Evolutionary conservation across 2,113 vertebrate genomes (phyloP), one percentile per base, ranked within the genome.

Genomic region (Carettochelys insculpta): DNA sequence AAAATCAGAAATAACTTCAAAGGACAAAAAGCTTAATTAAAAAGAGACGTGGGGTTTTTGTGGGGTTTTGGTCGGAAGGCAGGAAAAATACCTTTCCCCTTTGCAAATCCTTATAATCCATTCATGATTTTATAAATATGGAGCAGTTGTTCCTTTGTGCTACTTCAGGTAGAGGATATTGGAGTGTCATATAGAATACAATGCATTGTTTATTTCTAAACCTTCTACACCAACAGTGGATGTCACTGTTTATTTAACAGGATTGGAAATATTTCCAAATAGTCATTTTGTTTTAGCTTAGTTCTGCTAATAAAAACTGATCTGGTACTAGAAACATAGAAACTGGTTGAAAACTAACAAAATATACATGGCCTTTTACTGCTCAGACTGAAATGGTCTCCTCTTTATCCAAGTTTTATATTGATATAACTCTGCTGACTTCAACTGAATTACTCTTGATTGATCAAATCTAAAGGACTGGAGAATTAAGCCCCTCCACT

Each of bases 21-120:
- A 98, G 98, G 94, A 89, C 89, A 95, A 96, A 96, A 90, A 94
- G 93, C 95, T 96, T 98, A 98, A 98, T 98, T 98, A 97, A 97
- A 98, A 98, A 95, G 98, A 96, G 97, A 92, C 94, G 96, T 97
- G 95, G 31, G 86, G 97, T 96, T 88, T 97, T 90, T 90, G 96
- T 89, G 61, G n/a, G 61, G 61, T n/a, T 68, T 68, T 10, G 61
- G 17, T 65, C 80, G 75, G 79, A 96, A 78, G 56, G 86, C 8
- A 79, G 77, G 56, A 91, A 85, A 86, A 94, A 93, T 27, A 89
- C 58, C 52, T 83, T 83, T 89, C 48, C 82, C 45, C 31, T 90
- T 83, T 85, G 71, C 73, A 93, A 90, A 92, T 76, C 31, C 65
- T 82, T 75, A 76, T 51, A 88, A 77, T 5, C 3, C 71, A n/a